These are phyloP conservation scores for Hydractinia symbiolongicarpus DNA, from an alignment of 30 jellyfish, hydroid and myxozoan species.

Conservation along the genomic window DNA sequence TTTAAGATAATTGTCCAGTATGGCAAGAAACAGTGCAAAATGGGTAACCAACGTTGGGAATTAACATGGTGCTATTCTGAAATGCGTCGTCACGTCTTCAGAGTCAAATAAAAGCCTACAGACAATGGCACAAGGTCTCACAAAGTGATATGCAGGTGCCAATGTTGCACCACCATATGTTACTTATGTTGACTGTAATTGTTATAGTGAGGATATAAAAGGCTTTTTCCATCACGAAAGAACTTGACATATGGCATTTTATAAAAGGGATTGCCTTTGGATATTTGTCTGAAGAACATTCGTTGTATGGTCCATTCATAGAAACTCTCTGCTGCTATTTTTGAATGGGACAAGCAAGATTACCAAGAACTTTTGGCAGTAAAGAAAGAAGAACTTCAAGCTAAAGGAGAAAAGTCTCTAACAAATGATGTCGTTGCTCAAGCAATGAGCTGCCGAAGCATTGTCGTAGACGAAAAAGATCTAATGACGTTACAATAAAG, in stretches of 20 bases:
- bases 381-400: constrained; percentile 34
- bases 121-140: constrained; percentile 37
- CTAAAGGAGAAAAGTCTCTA: constrained; percentile 18
- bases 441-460: constrained; percentile 31
- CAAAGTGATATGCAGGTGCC: constrained; percentile 27
- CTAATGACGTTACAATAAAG: constrained; percentile 11
- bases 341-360: constrained; percentile 41
- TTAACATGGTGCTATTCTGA: constrained; percentile 41
- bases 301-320: too few relatives aligned
- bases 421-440: constrained; percentile 21
- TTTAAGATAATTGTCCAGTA: constrained; percentile 41
- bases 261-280: constrained; percentile 32
- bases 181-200: constrained; percentile 47
- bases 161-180: constrained; percentile 29
- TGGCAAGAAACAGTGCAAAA: constrained; percentile 28
- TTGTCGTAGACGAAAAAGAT: constrained; percentile 37
- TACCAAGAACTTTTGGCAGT: constrained; percentile 19
- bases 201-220: constrained; percentile 37
- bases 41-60: constrained; percentile 58
- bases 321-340: constrained; percentile 21
- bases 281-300: constrained; percentile 1
- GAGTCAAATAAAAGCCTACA: constrained; percentile 2
- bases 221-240: too few relatives aligned
- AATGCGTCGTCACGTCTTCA: constrained; percentile 22
- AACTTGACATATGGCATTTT: constrained; percentile 44